These are phyloP conservation scores for Donacobius atricapilla DNA, from an alignment of 2,113 vertebrate genomes.

Conservation along the genomic window DNA sequence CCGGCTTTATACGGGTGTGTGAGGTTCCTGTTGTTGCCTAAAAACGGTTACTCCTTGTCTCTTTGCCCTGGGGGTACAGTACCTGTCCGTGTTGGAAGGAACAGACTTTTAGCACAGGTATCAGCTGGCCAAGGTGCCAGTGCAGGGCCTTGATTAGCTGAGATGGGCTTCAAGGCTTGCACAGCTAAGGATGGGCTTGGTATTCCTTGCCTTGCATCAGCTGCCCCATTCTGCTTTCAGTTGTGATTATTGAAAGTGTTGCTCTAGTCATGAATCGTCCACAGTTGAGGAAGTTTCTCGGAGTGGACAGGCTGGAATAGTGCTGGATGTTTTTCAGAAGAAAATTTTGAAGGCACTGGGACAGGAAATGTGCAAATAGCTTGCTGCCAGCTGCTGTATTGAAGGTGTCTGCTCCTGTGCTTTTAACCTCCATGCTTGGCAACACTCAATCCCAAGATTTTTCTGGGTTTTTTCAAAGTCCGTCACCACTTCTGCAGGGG, in stretches of 20 bases:
- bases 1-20: neutral
- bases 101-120: neutral
- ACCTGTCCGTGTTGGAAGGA: neutral
- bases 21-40: neutral
- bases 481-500: neutral
- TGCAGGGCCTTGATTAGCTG: neutral
- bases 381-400: neutral
- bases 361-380: neutral
- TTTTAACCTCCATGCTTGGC: neutral
- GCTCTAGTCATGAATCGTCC: neutral
- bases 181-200: neutral
- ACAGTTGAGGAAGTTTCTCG: neutral
- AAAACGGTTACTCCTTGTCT: neutral
- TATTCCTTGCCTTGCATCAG: neutral
- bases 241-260: neutral
- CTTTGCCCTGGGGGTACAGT: neutral
- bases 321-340: neutral
- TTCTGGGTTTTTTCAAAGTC: neutral
- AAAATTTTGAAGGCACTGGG: neutral
- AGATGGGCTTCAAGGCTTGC: neutral
- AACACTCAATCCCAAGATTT: neutral
- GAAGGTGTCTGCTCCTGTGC: neutral
- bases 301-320: neutral
- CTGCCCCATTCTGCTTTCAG: neutral
- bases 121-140: neutral